Conservation (phyloP, 2,888 invertebrate genomes). For the Caenorhabditis zanzibari region DNA sequence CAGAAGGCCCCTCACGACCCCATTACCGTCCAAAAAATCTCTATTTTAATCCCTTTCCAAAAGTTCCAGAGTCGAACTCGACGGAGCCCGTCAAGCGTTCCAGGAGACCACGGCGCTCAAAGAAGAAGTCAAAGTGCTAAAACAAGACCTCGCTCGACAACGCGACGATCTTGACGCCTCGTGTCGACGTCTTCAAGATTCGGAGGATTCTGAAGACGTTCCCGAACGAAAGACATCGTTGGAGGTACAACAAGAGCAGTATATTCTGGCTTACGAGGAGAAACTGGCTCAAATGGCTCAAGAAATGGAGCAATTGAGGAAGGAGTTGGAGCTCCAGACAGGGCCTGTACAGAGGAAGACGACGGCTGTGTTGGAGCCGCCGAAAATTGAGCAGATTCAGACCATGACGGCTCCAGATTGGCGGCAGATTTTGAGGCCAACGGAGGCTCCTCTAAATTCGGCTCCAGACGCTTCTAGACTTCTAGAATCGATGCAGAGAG, state of each 20-base stretch:
- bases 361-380: conserved; percentile 34
- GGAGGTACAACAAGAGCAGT: conserved; percentile 71
- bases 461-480: background rate
- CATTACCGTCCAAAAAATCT: conserved; percentile 5
- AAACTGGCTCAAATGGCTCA: conserved; percentile 53
- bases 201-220: conserved; percentile 63
- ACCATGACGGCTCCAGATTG: background rate
- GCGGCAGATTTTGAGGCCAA: too few relatives aligned
- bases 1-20: background rate
- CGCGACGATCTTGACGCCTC: conserved; percentile 48
- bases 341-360: conserved; percentile 41
- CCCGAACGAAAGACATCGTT: conserved; percentile 66
- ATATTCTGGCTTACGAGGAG: conserved; percentile 67
- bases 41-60: too few relatives aligned
- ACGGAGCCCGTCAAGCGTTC: conserved; percentile 48
- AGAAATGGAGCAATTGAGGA: conserved; percentile 44
- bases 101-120: conserved; percentile 42
- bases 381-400: conserved; percentile 37
- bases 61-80: conserved; percentile 52
- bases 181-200: background rate
- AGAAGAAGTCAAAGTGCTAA: conserved; percentile 47
- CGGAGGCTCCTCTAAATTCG: background rate
- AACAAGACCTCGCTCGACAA: conserved; percentile 37
- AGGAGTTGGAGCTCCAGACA: conserved; percentile 37
- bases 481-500: too few relatives aligned